These are phyloP conservation scores for Epinephelus lanceolatus DNA, from an alignment of 2,113 vertebrate genomes.

Conservation along the genomic window DNA sequence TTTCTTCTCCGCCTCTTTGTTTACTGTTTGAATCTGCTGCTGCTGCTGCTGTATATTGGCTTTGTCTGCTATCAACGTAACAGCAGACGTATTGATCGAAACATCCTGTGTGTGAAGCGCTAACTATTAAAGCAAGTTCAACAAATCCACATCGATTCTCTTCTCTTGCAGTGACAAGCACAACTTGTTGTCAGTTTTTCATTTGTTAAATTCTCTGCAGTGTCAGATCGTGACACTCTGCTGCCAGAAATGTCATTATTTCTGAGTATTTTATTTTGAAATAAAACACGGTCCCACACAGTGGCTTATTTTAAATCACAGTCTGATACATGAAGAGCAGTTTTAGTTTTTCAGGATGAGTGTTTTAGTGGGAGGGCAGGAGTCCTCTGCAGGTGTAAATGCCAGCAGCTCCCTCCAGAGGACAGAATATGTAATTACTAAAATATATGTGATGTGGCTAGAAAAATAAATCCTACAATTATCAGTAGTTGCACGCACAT, in stretches of 20 bases:
- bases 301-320: neutral
- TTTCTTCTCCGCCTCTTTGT: neutral
- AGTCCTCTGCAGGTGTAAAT: neutral
- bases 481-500: neutral
- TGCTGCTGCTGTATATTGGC: conserved; percentile 48
- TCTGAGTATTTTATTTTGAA: neutral
- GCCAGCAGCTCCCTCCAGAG: conserved; percentile 51
- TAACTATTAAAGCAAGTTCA: conserved; percentile 61
- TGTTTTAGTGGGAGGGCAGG: neutral
- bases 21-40: conserved; percentile 19
- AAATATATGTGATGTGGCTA: neutral
- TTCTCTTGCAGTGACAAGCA: conserved; percentile 9
- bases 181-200: conserved; percentile 10
- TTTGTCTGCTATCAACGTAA: conserved; percentile 17
- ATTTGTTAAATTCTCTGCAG: neutral
- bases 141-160: conserved; percentile 31
- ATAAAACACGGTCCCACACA: neutral
- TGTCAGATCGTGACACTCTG: neutral
- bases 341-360: neutral
- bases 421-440: conserved; percentile 1
- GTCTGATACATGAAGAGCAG: neutral
- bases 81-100: conserved; percentile 35
- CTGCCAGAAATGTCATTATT: neutral
- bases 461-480: neutral
- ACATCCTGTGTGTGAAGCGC: conserved; percentile 41